phyloP scores from a whole-genome alignment of 2,113 vertebrate species.

The Thalassoma bifasciatum region DNA sequence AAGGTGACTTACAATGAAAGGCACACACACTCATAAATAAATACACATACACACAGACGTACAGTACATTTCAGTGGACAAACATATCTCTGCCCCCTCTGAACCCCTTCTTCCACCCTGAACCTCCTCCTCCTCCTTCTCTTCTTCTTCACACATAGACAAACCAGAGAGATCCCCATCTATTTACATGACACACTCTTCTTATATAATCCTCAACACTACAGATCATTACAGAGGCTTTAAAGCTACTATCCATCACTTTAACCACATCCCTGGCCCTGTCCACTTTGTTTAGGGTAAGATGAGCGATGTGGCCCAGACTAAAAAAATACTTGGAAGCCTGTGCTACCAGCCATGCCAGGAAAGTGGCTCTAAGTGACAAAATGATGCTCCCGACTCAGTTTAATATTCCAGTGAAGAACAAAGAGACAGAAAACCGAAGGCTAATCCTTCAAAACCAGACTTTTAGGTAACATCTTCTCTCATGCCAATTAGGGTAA shows the following conservation, averaged over 20 bases:
- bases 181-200: conserved; percentile 40
- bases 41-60: conserved; percentile 13
- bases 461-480: neutral
- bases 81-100: neutral
- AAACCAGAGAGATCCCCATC: conserved; percentile 40
- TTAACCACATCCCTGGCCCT: conserved; percentile 43
- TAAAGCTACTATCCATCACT: conserved; percentile 59
- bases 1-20: too few species aligned
- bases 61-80: too few species aligned
- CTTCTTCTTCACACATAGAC: conserved; percentile 7
- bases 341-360: conserved; percentile 4
- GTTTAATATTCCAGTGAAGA: neutral
- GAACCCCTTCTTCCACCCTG: neutral
- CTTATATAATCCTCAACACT: conserved; percentile 62
- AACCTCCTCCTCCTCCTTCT: too few species aligned
- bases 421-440: conserved; percentile 15
- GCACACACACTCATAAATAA: too few species aligned
- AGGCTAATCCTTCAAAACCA: neutral
- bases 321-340: conserved; percentile 36
- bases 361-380: conserved; percentile 36
- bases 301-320: conserved; percentile 42
- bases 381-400: neutral
- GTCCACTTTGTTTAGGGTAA: conserved; percentile 65
- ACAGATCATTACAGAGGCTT: conserved; percentile 59
- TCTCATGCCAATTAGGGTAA: conserved; percentile 6